Evolutionary conservation across 2,797 vertebrate genomes (phyloP).

Genomic region (Amazonetta brasiliensis): DNA sequence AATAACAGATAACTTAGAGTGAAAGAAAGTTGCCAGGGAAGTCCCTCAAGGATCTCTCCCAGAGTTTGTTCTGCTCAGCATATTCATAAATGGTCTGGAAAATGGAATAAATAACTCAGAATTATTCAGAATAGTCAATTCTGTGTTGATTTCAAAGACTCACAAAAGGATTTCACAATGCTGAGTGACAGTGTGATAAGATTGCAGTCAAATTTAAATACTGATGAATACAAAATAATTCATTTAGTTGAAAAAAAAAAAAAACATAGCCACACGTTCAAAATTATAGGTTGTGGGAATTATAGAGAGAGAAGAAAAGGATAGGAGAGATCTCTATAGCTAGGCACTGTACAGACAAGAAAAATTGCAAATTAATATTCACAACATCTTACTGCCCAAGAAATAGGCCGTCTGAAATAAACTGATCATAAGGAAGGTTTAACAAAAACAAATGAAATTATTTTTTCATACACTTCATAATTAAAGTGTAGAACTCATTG

Average conservation of each 20-base stretch:
- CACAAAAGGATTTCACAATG: constrained; percentile 21
- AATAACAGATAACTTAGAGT: neutral
- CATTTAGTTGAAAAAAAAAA: neutral
- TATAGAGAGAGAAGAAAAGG: neutral
- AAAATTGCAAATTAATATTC: neutral
- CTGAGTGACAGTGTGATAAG: neutral
- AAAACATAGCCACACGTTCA: neutral
- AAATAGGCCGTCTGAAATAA: neutral
- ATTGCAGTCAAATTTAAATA: constrained; percentile 28
- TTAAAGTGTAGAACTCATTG: neutral
- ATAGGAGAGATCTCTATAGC: neutral
- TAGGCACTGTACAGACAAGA: neutral
- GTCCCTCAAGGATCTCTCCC: neutral
- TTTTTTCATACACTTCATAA: neutral
- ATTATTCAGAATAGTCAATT: constrained; percentile 23
- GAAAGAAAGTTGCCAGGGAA: neutral
- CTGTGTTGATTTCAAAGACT: constrained; percentile 39
- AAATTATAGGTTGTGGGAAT: constrained; percentile 13
- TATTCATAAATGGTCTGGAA: constrained; percentile 17
- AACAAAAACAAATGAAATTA: neutral
- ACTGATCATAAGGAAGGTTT: neutral
- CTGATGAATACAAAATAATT: neutral
- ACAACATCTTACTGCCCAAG: neutral
- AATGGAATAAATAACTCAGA: constrained; percentile 18
- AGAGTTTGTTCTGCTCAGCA: constrained; percentile 1